phyloP scores from a whole-genome alignment of 2,113 vertebrate genomes.

The Hystrix cristata region DNA sequence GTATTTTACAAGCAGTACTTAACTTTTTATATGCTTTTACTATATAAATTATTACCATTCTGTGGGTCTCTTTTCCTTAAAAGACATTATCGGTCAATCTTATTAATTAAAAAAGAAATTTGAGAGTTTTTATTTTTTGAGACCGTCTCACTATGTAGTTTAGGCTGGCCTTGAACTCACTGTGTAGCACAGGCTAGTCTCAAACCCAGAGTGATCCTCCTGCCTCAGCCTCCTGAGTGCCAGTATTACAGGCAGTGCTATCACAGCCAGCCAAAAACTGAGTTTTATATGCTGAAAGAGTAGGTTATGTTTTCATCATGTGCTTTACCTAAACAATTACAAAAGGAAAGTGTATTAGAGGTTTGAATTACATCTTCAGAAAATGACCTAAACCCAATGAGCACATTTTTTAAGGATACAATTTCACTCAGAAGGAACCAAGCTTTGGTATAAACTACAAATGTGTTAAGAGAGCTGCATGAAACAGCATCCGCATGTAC shows the following conservation, averaged over 20 bases:
- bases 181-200: background rate
- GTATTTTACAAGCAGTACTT: background rate
- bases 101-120: slow-evolving; percentile 6
- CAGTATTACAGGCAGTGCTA: background rate
- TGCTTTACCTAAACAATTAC: background rate
- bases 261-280: background rate
- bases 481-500: background rate
- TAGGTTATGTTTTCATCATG: background rate
- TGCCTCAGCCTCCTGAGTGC: background rate
- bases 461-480: background rate
- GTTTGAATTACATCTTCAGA: background rate
- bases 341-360: background rate
- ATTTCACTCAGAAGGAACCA: background rate
- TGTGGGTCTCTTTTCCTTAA: background rate
- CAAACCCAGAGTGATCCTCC: background rate
- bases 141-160: background rate
- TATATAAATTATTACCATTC: background rate
- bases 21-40: background rate
- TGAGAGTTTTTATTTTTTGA: background rate
- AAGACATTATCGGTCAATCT: background rate
- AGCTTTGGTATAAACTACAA: background rate
- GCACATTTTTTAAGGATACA: background rate
- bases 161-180: too few species aligned
- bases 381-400: background rate
- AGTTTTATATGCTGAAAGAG: background rate